Evolutionary conservation across 1,140 invertebrate species (phyloP).

Genomic region (Panagrolaimus sp.): DNA sequence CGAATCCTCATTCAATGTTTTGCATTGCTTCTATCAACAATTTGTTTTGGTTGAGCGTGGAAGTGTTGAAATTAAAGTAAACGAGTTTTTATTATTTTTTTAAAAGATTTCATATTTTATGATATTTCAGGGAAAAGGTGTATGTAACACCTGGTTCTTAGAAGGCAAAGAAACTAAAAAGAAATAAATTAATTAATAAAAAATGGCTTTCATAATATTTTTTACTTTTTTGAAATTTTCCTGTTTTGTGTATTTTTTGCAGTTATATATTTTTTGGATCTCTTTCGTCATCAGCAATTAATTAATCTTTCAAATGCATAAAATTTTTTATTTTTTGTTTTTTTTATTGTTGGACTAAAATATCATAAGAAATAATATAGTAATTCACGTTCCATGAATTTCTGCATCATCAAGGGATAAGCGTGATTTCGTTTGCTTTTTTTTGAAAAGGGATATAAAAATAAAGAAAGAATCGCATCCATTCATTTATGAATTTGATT

Average conservation of each 20-base stretch:
- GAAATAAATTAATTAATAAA: neutral
- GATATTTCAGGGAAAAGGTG: constrained; percentile 53
- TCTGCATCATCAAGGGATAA: no score
- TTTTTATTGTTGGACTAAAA: no score
- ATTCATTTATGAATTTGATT: no score
- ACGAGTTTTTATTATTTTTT: constrained; percentile 4
- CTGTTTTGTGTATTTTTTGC: neutral
- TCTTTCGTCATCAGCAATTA: neutral
- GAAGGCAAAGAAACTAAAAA: constrained; percentile 49
- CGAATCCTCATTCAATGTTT: constrained; percentile 51
- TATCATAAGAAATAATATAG: no score
- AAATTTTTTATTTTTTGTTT: neutral
- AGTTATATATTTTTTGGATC: neutral
- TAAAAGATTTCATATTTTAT: neutral
- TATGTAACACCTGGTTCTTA: constrained; percentile 51
- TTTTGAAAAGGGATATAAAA: no score
- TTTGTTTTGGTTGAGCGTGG: constrained; percentile 51
- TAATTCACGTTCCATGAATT: no score
- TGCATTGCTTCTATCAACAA: constrained; percentile 56
- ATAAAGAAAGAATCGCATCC: no score
- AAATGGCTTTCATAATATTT: neutral
- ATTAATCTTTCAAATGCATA: constrained; percentile 4
- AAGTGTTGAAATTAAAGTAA: constrained; percentile 54
- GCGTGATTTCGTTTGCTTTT: no score
- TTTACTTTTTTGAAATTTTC: no score